Percentiles rank a stretch among this genome's conserved stretches.
These are phyloP conservation scores for Monopterus albus DNA, from an alignment of 2,113 vertebrate species.

Conservation along the genomic window DNA sequence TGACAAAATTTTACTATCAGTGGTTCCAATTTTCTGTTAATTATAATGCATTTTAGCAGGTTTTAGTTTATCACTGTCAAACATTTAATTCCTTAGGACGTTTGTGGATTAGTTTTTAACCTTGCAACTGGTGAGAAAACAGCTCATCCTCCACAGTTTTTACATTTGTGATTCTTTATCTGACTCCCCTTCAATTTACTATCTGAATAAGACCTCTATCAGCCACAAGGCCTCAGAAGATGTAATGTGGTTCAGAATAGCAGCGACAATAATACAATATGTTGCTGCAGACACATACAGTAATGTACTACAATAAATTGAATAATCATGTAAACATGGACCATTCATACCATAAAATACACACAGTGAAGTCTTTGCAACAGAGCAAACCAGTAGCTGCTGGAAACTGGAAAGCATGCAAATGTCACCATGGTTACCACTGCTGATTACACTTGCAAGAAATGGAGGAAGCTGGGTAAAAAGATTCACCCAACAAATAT, in stretches of 20 bases:
- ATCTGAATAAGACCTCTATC: too few species aligned
- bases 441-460: background rate
- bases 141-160: too few species aligned
- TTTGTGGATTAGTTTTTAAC: too few species aligned
- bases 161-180: too few species aligned
- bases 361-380: background rate
- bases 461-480: background rate
- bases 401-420: background rate
- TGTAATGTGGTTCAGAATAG: background rate
- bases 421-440: slow-evolving; percentile 18
- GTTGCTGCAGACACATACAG: background rate
- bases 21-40: too few species aligned
- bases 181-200: too few species aligned
- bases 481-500: background rate
- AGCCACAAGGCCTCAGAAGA: too few species aligned
- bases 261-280: background rate
- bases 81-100: too few species aligned
- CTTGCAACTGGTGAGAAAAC: too few species aligned
- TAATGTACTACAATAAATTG: background rate
- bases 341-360: background rate
- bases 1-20: too few species aligned
- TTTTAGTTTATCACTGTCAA: too few species aligned
- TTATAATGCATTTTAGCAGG: too few species aligned
- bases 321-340: background rate
- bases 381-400: background rate